phyloP scores from a whole-genome alignment of 2,113 vertebrate genomes.

The Panthera tigris region DNA sequence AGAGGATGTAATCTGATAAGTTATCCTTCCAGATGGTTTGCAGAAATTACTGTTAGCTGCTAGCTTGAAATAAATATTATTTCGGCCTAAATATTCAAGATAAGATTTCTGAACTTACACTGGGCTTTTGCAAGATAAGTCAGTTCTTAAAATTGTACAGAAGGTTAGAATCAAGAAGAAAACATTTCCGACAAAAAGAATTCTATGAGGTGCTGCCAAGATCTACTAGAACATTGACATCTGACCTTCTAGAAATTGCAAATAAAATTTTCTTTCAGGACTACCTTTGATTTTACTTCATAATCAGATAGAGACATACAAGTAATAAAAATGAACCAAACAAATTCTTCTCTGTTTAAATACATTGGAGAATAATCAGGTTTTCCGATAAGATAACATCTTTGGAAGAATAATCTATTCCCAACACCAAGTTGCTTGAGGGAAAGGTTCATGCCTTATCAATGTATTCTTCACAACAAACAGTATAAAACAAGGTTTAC shows the following conservation, averaged over 20 bases:
- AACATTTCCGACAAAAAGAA: neutral
- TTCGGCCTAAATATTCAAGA: slow-evolving; percentile 39
- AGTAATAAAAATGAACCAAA: slow-evolving; percentile 36
- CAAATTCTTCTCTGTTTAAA: neutral
- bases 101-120: slow-evolving; percentile 29
- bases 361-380: neutral
- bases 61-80: slow-evolving; percentile 53
- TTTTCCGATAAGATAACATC: neutral
- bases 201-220: neutral
- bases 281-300: slow-evolving; percentile 1
- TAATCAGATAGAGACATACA: neutral
- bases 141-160: neutral
- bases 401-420: neutral
- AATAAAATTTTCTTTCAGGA: slow-evolving; percentile 41
- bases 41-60: slow-evolving; percentile 11
- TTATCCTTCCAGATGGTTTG: slow-evolving; percentile 33
- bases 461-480: neutral
- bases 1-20: slow-evolving; percentile 12
- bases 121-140: slow-evolving; percentile 31
- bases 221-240: neutral
- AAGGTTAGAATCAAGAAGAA: neutral
- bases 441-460: neutral
- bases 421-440: neutral
- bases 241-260: neutral
- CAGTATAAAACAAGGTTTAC: neutral